A percentile compares a stretch with the other conserved stretches of the same genome.
These are phyloP conservation scores for Xestia sexstrigata DNA, from an alignment of 2,888 invertebrate genomes.

Conservation along the genomic window DNA sequence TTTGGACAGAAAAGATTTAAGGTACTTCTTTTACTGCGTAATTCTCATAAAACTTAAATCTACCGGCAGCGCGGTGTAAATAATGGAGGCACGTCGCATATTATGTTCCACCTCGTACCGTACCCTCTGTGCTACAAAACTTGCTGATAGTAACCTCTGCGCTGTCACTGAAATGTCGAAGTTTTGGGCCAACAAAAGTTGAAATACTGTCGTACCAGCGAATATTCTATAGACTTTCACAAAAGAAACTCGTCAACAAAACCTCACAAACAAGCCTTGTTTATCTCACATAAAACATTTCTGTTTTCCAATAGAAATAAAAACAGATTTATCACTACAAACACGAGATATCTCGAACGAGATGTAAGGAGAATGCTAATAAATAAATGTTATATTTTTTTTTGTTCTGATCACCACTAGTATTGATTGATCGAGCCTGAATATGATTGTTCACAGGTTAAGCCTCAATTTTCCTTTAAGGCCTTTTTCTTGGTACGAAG, in stretches of 20 bases:
- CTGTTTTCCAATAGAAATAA: conserved; percentile 56
- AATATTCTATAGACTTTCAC: conserved; percentile 5
- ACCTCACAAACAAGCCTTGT: conserved; percentile 35
- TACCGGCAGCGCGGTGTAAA: too few relatives aligned
- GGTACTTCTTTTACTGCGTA: not conserved
- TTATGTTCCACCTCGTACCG: not conserved
- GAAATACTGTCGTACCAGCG: not conserved
- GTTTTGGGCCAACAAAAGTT: not conserved
- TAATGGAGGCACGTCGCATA: not conserved
- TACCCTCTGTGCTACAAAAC: not conserved
- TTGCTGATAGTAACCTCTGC: not conserved
- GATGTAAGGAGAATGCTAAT: conserved; percentile 35
- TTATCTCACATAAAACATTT: conserved; percentile 51
- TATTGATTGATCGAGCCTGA: conserved; percentile 60
- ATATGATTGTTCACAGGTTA: conserved; percentile 49
- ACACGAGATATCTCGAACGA: conserved; percentile 34
- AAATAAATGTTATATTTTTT: conserved; percentile 67
- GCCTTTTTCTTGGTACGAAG: not conserved
- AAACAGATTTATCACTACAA: conserved; percentile 53
- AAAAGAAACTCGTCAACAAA: conserved; percentile 26
- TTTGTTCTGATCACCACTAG: conserved; percentile 58
- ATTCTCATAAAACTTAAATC: not conserved
- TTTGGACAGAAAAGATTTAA: not conserved
- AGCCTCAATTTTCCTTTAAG: conserved; percentile 28
- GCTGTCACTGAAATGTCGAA: not conserved